Evolutionary conservation across 2,888 invertebrate species (phyloP).

Genomic region (Clunio marinus): DNA sequence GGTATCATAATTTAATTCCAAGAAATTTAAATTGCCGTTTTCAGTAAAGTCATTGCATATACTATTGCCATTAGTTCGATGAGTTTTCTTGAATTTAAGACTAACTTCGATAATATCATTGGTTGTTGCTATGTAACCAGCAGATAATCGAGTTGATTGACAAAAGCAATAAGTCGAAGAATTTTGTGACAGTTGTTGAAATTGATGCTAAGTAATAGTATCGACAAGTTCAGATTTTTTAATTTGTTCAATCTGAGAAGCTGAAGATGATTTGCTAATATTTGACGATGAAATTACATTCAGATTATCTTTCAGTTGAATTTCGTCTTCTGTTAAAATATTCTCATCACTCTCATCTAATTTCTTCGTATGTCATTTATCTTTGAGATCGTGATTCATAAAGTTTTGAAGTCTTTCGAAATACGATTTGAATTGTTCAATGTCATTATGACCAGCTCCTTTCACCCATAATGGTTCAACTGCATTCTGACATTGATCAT

Average conservation of each 20-base stretch:
- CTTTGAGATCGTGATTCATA: background rate
- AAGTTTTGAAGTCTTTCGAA: conserved; percentile 17
- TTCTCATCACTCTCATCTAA: background rate
- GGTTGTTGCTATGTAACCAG: background rate
- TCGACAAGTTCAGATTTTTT: background rate
- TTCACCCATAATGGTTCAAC: conserved; percentile 92
- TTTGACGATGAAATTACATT: conserved; percentile 27
- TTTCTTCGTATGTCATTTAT: conserved; percentile 27
- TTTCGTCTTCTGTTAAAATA: conserved; percentile 7
- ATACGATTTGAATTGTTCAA: conserved; percentile 22
- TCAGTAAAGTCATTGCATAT: too few relatives aligned
- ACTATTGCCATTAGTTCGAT: background rate
- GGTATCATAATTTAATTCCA: conserved; percentile 15
- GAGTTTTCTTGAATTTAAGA: conserved; percentile 21
- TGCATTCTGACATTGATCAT: conserved; percentile 87
- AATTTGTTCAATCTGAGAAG: background rate
- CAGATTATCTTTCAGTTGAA: conserved; percentile 7
- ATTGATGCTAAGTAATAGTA: background rate
- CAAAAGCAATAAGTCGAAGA: conserved; percentile 11
- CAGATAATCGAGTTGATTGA: conserved; percentile 11
- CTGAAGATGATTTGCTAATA: conserved; percentile 16
- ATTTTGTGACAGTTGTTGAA: too few relatives aligned
- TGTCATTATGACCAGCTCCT: conserved; percentile 27
- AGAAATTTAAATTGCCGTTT: too few relatives aligned
- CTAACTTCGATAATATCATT: conserved; percentile 26